Evolutionary conservation across 2,113 vertebrate genomes (phyloP).

Genomic region (Mobula birostris): DNA sequence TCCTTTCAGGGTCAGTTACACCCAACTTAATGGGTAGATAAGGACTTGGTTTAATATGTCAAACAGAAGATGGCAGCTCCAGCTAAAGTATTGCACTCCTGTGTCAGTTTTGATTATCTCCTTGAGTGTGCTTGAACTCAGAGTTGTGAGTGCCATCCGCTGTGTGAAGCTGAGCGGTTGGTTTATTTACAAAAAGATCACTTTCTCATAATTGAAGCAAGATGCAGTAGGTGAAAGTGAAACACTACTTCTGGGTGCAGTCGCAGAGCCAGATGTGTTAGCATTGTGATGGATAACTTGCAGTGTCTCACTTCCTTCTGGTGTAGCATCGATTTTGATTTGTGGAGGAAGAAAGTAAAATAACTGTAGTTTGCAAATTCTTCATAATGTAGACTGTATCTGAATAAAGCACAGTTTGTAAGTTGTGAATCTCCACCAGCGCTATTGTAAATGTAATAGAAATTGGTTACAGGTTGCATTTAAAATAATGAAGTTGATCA

Average conservation of each 20-base stretch:
- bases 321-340: neutral
- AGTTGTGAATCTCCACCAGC: neutral
- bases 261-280: neutral
- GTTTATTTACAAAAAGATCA: neutral
- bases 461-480: neutral
- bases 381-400: neutral
- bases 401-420: neutral
- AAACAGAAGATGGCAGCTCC: neutral
- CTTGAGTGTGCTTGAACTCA: conserved; percentile 1
- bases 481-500: neutral
- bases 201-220: neutral
- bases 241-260: neutral
- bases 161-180: neutral
- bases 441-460: neutral
- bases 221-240: neutral
- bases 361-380: neutral
- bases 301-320: neutral
- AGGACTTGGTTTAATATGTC: neutral
- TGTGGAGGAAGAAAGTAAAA: neutral
- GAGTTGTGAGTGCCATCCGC: neutral
- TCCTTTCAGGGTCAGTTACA: neutral
- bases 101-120: neutral
- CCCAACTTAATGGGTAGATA: neutral
- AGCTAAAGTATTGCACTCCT: neutral
- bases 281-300: neutral